Evolutionary conservation across 2,888 invertebrate species (phyloP), one percentile per base, ranked within the genome.

Genomic region (Neuroscelio doddi): DNA sequence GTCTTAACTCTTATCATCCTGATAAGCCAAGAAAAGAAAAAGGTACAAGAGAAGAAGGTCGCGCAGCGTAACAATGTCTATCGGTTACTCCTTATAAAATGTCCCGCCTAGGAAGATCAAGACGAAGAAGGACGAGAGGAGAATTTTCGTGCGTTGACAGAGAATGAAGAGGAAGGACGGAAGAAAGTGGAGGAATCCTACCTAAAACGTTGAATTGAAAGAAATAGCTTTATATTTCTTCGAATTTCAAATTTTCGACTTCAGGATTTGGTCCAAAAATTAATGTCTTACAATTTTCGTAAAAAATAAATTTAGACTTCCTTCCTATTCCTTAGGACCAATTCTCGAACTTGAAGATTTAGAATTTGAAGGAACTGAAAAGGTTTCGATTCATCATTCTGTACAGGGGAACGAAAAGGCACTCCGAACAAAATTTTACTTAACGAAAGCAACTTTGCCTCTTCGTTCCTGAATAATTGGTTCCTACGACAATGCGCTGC

Each of bases 41-140:
- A 53, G 46, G 16, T 36, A 59, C 17, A 36, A 27, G 15, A 36
- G 45, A 46, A 46, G 45, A 32, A 39, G 44, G 42, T 57, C 29
- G 42, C 50, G 44, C 36, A n/a, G n/a, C n/a, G n/a, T n/a, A n/a
- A n/a, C n/a, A 30, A 47, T 41, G 14, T 14, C 14, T 27, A 9
- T 29, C n/a, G n/a, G n/a, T n/a, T n/a, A n/a, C n/a, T n/a, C n/a
- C n/a, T n/a, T n/a, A n/a, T n/a, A n/a, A n/a, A n/a, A n/a, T n/a
- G n/a, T n/a, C n/a, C n/a, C n/a, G n/a, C n/a, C n/a, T n/a, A n/a
- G n/a, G n/a, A n/a, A n/a, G n/a, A n/a, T n/a, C n/a, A n/a, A n/a
- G n/a, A n/a, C n/a, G n/a, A n/a, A n/a, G n/a, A n/a, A n/a, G n/a
- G 26, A 26, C 4, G 5, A 26, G 5, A 8, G 26, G 4, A 26